Evolutionary conservation across 2,797 vertebrate species (phyloP).

Genomic region (Buceros bicornis): DNA sequence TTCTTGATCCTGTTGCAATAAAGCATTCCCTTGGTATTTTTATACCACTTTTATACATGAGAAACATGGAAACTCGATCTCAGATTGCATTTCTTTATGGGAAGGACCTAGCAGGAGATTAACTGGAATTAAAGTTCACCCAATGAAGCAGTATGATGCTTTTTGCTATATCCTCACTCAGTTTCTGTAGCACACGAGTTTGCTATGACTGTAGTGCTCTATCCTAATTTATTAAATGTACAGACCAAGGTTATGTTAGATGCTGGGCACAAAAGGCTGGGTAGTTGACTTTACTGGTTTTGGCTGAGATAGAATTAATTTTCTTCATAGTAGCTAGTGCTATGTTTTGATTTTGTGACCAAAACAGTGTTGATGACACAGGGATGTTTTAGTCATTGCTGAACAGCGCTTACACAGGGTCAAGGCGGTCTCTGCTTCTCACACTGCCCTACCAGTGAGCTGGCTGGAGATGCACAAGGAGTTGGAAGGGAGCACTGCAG

Average conservation of each 20-base stretch:
- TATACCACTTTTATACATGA: background rate
- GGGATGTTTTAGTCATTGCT: background rate
- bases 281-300: background rate
- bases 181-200: background rate
- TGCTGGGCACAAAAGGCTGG: background rate
- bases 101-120: background rate
- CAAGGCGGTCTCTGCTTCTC: background rate
- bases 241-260: background rate
- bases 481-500: background rate
- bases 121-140: background rate
- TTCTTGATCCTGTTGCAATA: background rate
- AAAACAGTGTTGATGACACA: background rate
- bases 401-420: background rate
- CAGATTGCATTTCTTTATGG: background rate
- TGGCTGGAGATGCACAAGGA: background rate
- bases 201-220: background rate
- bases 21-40: background rate
- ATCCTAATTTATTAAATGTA: background rate
- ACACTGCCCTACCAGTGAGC: fast-evolving
- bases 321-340: background rate
- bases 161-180: background rate
- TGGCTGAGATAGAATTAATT: background rate
- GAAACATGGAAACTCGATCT: background rate
- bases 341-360: background rate
- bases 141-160: background rate